Percentiles rank a stretch among this genome's conserved stretches.
Evolutionary conservation across 2,888 invertebrate species (phyloP).

Genomic region (Caenorhabditis zanzibari): DNA sequence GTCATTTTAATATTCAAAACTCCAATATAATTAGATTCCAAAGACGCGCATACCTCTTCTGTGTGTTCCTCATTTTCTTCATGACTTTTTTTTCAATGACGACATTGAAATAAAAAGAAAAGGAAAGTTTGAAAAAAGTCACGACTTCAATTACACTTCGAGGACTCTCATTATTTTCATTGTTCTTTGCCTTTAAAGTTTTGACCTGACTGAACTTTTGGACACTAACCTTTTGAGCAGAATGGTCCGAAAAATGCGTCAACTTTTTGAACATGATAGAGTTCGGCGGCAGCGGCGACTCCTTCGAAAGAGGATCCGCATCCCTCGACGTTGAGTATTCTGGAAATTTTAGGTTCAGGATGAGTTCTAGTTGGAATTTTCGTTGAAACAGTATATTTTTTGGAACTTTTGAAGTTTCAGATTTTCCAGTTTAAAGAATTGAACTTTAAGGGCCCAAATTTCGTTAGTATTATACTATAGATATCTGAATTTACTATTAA

Average conservation of each 20-base stretch:
- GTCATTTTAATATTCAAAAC: constrained; percentile 18
- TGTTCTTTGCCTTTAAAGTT: constrained; percentile 21
- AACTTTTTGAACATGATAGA: constrained; percentile 71
- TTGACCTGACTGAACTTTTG: constrained; percentile 1
- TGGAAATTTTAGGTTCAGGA: constrained; percentile 41
- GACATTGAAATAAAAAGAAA: constrained; percentile 8
- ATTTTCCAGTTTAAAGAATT: too few species aligned
- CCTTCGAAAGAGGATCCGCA: constrained; percentile 74
- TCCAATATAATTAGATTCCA: constrained; percentile 22
- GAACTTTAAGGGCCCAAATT: too few species aligned
- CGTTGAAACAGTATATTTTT: too few species aligned
- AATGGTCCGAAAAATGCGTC: constrained; percentile 75
- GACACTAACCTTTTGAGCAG: constrained; percentile 69
- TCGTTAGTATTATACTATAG: too few species aligned
- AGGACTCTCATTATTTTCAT: not conserved
- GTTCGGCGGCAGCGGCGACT: constrained; percentile 72
- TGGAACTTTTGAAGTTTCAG: too few species aligned
- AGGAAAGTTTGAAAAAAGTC: constrained; percentile 9
- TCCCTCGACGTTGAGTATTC: constrained; percentile 68
- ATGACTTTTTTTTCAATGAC: constrained; percentile 24
- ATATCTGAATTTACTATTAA: too few species aligned
- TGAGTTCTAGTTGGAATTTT: too few species aligned
- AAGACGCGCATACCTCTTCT: constrained; percentile 4
- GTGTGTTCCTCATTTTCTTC: constrained; percentile 19
- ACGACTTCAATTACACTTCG: constrained; percentile 33